Evolutionary conservation across 2,113 vertebrate species (phyloP).

Genomic region (Scopus umbretta): DNA sequence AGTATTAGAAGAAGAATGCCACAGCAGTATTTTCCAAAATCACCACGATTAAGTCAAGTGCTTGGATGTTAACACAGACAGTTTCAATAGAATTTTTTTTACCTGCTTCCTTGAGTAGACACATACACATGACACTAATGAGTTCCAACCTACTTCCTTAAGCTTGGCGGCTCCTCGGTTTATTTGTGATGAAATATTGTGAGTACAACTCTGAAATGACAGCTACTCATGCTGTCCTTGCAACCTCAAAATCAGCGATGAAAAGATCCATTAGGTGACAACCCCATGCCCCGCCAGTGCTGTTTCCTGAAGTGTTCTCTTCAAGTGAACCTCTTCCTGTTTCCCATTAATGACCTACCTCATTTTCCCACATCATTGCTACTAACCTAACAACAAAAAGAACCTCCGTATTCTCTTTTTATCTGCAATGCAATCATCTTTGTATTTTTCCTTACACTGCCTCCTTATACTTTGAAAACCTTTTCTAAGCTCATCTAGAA

Average conservation of each 20-base stretch:
- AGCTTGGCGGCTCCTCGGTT: neutral
- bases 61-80: neutral
- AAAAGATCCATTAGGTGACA: neutral
- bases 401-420: neutral
- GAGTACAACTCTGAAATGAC: neutral
- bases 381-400: neutral
- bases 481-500: neutral
- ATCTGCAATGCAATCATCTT: neutral
- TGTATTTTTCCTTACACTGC: neutral
- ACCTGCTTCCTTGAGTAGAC: neutral
- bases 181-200: neutral
- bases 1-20: too few relatives aligned
- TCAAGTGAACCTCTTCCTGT: neutral
- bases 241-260: neutral
- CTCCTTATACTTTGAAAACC: neutral
- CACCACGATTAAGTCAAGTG: too few relatives aligned
- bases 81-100: neutral
- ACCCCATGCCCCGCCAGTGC: neutral
- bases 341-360: neutral
- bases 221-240: neutral
- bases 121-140: neutral
- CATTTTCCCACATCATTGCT: neutral
- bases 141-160: neutral
- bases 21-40: too few relatives aligned
- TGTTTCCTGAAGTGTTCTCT: neutral